Conservation (phyloP, 2,797 vertebrate species). For the Hippoglossus hippoglossus region DNA sequence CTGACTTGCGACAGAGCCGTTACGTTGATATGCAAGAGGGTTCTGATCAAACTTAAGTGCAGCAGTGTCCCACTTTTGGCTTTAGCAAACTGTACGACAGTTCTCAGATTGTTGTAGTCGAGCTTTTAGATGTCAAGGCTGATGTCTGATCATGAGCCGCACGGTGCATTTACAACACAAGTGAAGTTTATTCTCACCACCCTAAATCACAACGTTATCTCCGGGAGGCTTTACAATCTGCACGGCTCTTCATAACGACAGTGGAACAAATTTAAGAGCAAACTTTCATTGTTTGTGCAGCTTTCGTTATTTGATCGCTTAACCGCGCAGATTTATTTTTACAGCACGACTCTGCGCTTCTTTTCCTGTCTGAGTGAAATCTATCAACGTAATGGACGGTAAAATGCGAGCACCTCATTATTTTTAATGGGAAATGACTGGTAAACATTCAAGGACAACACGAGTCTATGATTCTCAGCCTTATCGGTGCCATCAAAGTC, state of each 20-base stretch:
- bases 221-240: not conserved
- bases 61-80: not conserved
- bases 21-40: not conserved
- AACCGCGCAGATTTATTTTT: not conserved
- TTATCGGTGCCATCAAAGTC: not conserved
- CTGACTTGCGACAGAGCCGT: not conserved
- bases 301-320: not conserved
- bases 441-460: conserved; percentile 3
- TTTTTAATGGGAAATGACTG: conserved; percentile 4
- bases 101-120: not conserved
- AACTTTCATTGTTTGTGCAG: not conserved
- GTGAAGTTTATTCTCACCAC: not conserved
- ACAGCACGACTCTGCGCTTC: not conserved
- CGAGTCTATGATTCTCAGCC: not conserved
- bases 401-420: conserved; percentile 19
- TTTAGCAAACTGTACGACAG: not conserved
- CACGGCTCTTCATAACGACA: too few relatives aligned
- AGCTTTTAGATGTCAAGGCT: not conserved
- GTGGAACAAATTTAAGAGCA: not conserved
- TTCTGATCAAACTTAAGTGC: conserved; percentile 18
- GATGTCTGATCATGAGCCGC: not conserved
- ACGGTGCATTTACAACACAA: conserved; percentile 6
- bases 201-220: too few relatives aligned
- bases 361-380: not conserved
- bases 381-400: not conserved